These are phyloP conservation scores for Uromys caudimaculatus DNA, from an alignment of 2,797 vertebrate genomes.

Conservation along the genomic window DNA sequence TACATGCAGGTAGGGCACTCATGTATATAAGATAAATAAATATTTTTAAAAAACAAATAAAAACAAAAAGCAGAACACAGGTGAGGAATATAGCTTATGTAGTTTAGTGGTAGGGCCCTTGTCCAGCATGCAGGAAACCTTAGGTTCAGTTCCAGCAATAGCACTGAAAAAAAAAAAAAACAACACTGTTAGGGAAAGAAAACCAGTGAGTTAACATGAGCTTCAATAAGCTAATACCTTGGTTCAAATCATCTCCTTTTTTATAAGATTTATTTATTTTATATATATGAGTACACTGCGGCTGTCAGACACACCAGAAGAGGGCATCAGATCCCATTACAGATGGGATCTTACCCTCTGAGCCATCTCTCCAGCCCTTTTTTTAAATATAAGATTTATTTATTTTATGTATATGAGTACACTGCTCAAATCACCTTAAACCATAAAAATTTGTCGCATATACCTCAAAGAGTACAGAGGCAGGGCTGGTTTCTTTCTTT, in stretches of 20 bases:
- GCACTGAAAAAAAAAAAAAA: not conserved
- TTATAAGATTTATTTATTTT: too few species aligned
- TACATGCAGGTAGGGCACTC: not conserved
- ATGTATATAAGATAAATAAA: not conserved
- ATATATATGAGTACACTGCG: too few species aligned
- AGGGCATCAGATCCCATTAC: too few species aligned
- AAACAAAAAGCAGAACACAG: not conserved
- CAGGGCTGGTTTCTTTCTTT: too few species aligned
- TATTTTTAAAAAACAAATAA: not conserved
- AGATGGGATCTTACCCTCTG: too few species aligned
- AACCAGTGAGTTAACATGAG: not conserved
- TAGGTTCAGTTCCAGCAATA: not conserved
- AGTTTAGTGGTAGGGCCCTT: not conserved
- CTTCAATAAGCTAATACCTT: not conserved
- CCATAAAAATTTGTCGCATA: slow-evolving; percentile 18
- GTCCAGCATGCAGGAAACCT: not conserved
- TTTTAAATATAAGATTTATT: too few species aligned
- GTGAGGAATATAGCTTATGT: not conserved
- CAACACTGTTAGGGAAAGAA: not conserved
- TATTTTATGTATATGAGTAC: too few species aligned
- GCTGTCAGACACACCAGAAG: too few species aligned
- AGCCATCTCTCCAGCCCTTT: too few species aligned
- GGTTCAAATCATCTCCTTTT: not conserved
- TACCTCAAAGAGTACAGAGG: slow-evolving; percentile 43
- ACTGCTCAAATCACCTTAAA: too few species aligned